Percentiles rank a stretch among this genome's conserved stretches.
These are phyloP conservation scores for Dinothrombium tinctorium DNA, from an alignment of 1,140 invertebrate species.

Conservation along the genomic window DNA sequence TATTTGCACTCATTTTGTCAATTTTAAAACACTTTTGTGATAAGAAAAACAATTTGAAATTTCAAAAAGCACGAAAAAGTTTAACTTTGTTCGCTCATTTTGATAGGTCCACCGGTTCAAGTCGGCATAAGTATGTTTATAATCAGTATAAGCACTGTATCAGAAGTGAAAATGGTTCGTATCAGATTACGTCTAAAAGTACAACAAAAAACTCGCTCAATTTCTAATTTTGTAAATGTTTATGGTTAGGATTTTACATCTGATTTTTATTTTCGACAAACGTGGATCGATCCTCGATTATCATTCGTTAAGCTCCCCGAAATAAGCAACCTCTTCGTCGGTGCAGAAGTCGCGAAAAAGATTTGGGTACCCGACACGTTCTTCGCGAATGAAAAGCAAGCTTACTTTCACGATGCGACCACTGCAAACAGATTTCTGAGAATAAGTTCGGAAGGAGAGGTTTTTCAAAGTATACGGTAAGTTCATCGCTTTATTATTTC, in stretches of 20 bases:
- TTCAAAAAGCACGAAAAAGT: too few species aligned
- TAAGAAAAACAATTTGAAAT: too few species aligned
- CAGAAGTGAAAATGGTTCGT: slow-evolving; percentile 82
- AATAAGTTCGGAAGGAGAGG: slow-evolving; percentile 24
- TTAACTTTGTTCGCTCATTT: background rate
- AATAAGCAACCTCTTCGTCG: slow-evolving; percentile 10
- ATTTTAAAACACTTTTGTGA: background rate
- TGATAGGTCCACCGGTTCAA: slow-evolving; percentile 57
- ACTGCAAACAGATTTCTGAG: slow-evolving; percentile 29
- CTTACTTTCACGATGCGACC: slow-evolving; percentile 30
- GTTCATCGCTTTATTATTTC: too few species aligned
- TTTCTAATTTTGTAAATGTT: background rate
- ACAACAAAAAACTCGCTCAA: background rate
- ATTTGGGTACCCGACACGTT: slow-evolving; percentile 98
- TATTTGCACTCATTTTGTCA: background rate
- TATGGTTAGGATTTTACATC: slow-evolving; percentile 69
- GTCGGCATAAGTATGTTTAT: slow-evolving; percentile 94
- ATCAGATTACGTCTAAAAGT: background rate
- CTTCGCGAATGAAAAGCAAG: slow-evolving; percentile 56
- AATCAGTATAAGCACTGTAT: slow-evolving; percentile 91
- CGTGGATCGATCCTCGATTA: slow-evolving; percentile 64
- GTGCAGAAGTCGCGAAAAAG: slow-evolving; percentile 75
- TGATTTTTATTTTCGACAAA: slow-evolving; percentile 97
- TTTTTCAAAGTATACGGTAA: slow-evolving; percentile 25
- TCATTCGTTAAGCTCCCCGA: slow-evolving; percentile 3